Conservation (phyloP, 2,888 invertebrate genomes). For the Gisinianus flammeolus region DNA sequence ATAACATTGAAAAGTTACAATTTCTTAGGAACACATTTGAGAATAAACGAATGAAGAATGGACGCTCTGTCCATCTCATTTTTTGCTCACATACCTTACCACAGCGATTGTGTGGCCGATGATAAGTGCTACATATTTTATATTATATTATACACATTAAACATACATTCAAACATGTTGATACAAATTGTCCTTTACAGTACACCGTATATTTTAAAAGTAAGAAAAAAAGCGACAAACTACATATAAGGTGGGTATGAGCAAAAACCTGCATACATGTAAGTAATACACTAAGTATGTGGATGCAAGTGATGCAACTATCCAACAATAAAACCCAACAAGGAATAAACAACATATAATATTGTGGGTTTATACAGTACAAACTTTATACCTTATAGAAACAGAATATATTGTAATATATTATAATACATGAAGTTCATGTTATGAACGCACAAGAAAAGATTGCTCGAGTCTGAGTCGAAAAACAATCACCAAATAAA, state of each 20-base stretch:
- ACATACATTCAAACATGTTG: constrained; percentile 11
- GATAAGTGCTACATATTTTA: constrained; percentile 13
- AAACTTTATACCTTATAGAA: too few relatives aligned
- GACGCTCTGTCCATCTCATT: constrained; percentile 22
- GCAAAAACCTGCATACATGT: neutral
- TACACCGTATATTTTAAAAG: too few relatives aligned
- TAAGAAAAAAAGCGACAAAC: too few relatives aligned
- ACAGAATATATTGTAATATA: neutral
- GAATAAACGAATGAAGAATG: neutral
- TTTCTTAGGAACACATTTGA: neutral
- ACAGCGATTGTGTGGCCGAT: constrained; percentile 31
- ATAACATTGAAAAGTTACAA: too few relatives aligned
- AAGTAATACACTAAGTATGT: neutral
- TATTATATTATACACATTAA: constrained; percentile 14
- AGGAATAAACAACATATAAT: too few relatives aligned
- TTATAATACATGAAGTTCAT: neutral
- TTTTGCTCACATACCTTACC: constrained; percentile 35
- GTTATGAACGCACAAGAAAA: neutral
- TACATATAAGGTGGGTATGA: too few relatives aligned
- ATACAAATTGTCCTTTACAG: constrained; percentile 1
- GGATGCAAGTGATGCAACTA: neutral
- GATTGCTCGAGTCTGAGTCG: neutral
- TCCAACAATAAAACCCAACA: neutral
- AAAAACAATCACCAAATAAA: constrained; percentile 36
- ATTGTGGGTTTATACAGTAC: too few relatives aligned